A percentile compares a stretch with the other conserved stretches of the same genome.
These are phyloP conservation scores for Liasis olivaceus DNA, from an alignment of 2,797 vertebrate genomes.

Conservation along the genomic window DNA sequence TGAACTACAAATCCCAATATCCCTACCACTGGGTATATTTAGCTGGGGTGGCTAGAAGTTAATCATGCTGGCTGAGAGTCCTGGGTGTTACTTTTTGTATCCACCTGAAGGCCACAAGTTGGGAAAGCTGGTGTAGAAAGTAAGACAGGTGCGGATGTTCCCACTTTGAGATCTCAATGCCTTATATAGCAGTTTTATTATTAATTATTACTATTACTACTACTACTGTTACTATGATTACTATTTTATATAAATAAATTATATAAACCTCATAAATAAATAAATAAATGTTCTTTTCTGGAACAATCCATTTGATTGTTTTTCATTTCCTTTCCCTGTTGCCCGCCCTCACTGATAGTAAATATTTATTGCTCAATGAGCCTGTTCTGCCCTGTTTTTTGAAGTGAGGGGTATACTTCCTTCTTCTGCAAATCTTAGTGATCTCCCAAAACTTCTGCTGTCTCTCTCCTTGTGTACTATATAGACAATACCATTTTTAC, in stretches of 20 bases:
- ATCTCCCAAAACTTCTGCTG: background rate
- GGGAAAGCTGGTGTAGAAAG: background rate
- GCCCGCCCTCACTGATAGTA: background rate
- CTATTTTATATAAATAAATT: background rate
- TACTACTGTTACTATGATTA: background rate
- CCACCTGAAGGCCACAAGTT: background rate
- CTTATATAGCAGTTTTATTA: background rate
- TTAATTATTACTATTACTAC: background rate
- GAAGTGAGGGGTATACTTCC: background rate
- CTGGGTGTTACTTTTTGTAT: background rate
- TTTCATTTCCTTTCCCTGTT: background rate
- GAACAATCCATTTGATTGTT: background rate
- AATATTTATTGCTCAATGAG: background rate
- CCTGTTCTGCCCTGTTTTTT: background rate
- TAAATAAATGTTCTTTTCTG: background rate
- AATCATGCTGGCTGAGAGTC: background rate
- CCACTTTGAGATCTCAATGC: background rate
- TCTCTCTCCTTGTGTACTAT: background rate
- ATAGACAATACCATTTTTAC: background rate
- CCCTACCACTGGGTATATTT: background rate
- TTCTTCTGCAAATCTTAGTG: background rate
- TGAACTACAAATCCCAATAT: background rate
- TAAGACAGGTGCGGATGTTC: background rate
- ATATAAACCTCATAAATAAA: background rate
- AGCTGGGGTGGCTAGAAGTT: background rate